Percentiles rank a stretch among this genome's conserved stretches.
phyloP scores from a whole-genome alignment of 2,113 vertebrate genomes.

The Telmatochromis sp. region DNA sequence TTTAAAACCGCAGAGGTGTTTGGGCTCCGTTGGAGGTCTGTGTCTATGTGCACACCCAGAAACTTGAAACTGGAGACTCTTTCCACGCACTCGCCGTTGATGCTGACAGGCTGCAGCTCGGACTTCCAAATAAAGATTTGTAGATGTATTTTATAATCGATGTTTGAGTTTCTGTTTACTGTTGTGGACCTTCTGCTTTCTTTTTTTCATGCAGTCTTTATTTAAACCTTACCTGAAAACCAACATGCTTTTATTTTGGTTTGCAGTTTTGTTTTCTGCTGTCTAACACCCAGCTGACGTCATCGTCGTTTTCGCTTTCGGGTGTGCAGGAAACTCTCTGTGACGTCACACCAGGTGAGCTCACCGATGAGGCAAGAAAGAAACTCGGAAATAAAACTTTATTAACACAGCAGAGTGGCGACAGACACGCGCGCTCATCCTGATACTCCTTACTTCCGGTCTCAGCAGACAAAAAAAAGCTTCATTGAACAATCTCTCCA shows the following conservation, averaged over 20 bases:
- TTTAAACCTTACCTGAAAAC: background rate
- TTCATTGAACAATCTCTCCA: background rate
- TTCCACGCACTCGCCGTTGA: background rate
- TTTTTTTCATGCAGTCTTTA: background rate
- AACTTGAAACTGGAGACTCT: background rate
- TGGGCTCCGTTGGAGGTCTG: accelerated
- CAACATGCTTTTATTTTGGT: background rate
- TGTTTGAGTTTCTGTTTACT: background rate
- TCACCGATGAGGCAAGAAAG: background rate
- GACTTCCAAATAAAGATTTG: background rate
- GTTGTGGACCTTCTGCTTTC: background rate
- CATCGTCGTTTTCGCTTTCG: background rate
- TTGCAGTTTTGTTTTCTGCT: background rate
- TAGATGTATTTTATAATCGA: background rate
- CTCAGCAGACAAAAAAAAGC: background rate
- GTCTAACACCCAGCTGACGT: background rate
- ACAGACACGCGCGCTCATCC: background rate
- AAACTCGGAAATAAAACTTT: background rate
- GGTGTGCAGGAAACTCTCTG: background rate
- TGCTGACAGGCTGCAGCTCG: background rate
- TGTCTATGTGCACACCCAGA: background rate
- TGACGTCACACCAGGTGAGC: background rate
- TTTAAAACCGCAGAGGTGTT: background rate
- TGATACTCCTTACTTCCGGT: background rate
- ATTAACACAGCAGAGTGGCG: background rate